Conservation (phyloP, 53 echinoderm and acorn worm genomes). For the Mesocentrotus franciscanus region DNA sequence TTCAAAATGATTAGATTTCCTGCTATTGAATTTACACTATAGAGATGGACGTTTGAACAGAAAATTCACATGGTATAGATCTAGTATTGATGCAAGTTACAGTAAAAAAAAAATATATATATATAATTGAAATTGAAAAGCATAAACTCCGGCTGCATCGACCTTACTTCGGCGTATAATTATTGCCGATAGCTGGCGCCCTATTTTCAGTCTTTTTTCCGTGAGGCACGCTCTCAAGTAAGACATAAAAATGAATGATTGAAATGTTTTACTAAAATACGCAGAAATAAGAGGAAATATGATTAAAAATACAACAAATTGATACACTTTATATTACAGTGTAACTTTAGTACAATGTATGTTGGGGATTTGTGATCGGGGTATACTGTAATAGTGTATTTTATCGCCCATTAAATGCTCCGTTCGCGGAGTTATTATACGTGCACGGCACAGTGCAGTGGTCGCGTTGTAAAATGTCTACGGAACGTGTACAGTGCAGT, state of each 20-base stretch:
- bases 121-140: neutral
- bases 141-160: neutral
- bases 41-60: too few relatives aligned
- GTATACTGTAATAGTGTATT: neutral
- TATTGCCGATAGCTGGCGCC: neutral
- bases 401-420: neutral
- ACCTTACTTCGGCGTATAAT: neutral
- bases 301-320: neutral
- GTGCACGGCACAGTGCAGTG: neutral
- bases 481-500: too few relatives aligned
- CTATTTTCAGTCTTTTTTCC: neutral
- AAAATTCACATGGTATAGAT: too few relatives aligned
- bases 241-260: neutral
- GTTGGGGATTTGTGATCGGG: neutral
- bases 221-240: constrained; percentile 45
- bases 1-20: too few relatives aligned
- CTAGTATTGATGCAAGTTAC: too few relatives aligned
- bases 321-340: neutral
- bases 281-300: neutral
- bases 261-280: neutral
- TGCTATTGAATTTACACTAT: too few relatives aligned
- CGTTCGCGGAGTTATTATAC: neutral
- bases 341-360: neutral
- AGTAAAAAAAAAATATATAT: neutral
- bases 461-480: neutral